Evolutionary conservation across 2,797 vertebrate genomes (phyloP).

Genomic region (Gambelia wislizenii): DNA sequence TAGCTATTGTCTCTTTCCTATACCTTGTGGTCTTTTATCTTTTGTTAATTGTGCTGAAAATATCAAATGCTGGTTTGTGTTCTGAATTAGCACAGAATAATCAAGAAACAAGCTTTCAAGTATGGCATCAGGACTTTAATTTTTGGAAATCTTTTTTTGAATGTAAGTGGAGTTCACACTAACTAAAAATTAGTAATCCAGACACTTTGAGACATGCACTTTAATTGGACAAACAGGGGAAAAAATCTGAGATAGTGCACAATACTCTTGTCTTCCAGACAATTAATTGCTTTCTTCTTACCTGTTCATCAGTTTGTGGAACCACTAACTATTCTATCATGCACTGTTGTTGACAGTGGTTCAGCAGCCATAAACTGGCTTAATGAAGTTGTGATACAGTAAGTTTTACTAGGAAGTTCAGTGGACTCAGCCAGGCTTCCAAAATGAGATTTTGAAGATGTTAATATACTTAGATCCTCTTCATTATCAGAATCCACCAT

Average conservation of each 20-base stretch:
- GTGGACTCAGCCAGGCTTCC: slow-evolving; percentile 56
- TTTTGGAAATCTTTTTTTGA: background rate
- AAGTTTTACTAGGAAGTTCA: slow-evolving; percentile 45
- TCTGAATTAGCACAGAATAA: background rate
- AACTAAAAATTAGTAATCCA: background rate
- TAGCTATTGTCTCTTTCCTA: background rate
- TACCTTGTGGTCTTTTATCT: no score
- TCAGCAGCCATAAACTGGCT: slow-evolving; percentile 45
- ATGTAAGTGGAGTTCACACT: background rate
- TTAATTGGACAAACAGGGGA: background rate
- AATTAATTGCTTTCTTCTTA: slow-evolving; percentile 60
- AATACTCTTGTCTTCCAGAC: background rate
- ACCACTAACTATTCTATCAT: slow-evolving; percentile 32
- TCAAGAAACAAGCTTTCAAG: background rate
- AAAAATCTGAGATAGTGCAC: background rate
- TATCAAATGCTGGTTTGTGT: background rate
- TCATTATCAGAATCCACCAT: slow-evolving; percentile 57
- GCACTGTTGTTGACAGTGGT: slow-evolving; percentile 50
- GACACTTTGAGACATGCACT: background rate
- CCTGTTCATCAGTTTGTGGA: slow-evolving; percentile 69
- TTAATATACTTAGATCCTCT: slow-evolving; percentile 56
- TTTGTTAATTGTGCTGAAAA: background rate
- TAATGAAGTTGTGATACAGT: slow-evolving; percentile 40
- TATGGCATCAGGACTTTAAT: background rate
- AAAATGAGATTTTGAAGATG: slow-evolving; percentile 50